Base-by-base conservation (phyloP, 2,113 vertebrate species). In the Mandrillus leucophaeus region DNA sequence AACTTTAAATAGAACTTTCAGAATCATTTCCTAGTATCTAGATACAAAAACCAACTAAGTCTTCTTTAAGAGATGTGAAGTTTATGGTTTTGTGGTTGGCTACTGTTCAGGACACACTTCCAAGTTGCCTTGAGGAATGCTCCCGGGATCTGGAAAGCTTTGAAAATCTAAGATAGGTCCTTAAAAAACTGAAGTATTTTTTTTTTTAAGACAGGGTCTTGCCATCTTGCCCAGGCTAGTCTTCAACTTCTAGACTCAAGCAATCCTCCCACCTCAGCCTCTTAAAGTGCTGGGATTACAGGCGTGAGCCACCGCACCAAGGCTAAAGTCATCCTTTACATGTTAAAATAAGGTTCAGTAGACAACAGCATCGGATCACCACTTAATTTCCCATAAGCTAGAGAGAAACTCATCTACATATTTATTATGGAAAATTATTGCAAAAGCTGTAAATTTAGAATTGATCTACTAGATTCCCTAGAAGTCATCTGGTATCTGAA, bases 121-220 rank as follows among this genome's bases (percentile, higher is more conserved):
- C 57, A 59, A 10, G 23, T 59, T 25, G 4, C 57, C 57, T 25
- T 59, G 57, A 10, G 57, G 57, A 59, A 59, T 25, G 57, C 57
- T 59, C 57, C 57, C 0, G 50, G 1, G 13, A 96, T 5, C 81
- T 25, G 11, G 13, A n/a, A 95, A 75, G 17, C 57, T 84, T 40
- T 72, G 87, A 93, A 95, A 92, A 85, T 52, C 68, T 90, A 38
- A 96, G 95, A 84, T 12, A 94, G 40, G 10, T 80, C 45, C 57
- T 79, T 70, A 81, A 89, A 94, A 83, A 83, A 87, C 38, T 73
- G 22, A 52, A 50, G 23, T 23, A 23, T 59, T 23, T 10, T 57
- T 57, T 59, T 59, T 59, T 59, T 55, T 8, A 59, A 59, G 57
- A 59, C 57, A 59, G 57, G 23, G 20, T 25, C 22, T 59, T 9